A percentile compares a stretch with the other conserved stretches of the same genome.
phyloP scores from a whole-genome alignment of 2,888 invertebrate species.

The Epistrophe grossulariae region DNA sequence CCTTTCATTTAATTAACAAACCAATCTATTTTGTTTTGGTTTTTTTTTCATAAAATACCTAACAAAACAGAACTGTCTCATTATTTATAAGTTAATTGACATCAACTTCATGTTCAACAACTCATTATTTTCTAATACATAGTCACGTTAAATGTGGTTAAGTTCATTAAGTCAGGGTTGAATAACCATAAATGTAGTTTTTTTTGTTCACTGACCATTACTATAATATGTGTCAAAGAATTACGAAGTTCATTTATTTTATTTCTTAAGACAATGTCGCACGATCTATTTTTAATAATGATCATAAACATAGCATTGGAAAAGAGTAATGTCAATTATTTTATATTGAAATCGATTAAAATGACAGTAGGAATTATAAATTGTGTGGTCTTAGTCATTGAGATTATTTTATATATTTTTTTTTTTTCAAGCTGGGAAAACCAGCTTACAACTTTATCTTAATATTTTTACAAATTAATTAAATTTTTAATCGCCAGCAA shows the following conservation, averaged over 20 bases:
- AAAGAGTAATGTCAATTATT: conserved; percentile 39
- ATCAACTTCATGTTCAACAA: conserved; percentile 16
- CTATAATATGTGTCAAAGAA: conserved; percentile 1
- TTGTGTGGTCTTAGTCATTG: not conserved
- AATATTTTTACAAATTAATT: not conserved
- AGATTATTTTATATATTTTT: not conserved
- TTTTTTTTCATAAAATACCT: not conserved
- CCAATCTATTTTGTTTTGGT: too few species aligned
- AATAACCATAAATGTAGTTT: conserved; percentile 13
- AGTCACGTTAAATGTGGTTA: conserved; percentile 40
- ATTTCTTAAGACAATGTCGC: conserved; percentile 19
- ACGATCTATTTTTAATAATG: conserved; percentile 52
- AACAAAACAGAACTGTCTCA: not conserved
- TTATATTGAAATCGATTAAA: not conserved
- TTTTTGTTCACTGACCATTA: not conserved
- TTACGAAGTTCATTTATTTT: conserved; percentile 13
- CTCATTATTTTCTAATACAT: not conserved
- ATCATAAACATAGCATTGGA: not conserved
- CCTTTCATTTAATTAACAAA: too few species aligned
- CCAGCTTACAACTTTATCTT: not conserved
- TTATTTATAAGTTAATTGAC: conserved; percentile 17
- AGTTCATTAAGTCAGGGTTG: conserved; percentile 23
- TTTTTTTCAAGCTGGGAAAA: not conserved
- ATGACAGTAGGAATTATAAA: conserved; percentile 2
- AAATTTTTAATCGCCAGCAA: not conserved